Base-by-base conservation (phyloP, 1,140 invertebrate genomes). In the Pogonomyrmex californicus region DNA sequence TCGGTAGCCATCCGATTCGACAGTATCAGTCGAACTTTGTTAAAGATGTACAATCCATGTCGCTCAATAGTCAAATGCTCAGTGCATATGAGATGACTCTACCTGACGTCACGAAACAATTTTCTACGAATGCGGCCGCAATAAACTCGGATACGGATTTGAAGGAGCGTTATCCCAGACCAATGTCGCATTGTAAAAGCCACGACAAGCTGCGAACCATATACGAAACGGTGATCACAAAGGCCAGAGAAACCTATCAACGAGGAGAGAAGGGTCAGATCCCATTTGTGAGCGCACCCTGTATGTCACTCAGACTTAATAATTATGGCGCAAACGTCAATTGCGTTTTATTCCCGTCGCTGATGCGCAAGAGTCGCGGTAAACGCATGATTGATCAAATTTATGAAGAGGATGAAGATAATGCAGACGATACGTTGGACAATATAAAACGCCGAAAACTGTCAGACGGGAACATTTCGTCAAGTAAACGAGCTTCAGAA, bases 251-350 rank as follows among this genome's bases (percentile, higher is more conserved):
- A 36, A 94, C 94, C 0, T 94, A 92, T 68, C 63, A 91, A 5
- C 88, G 90, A n/a, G 51, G 78, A 0, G 93, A 93, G 1, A 91
- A 85, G 30, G 58, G 85, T 51, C 47, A 83, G 6, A 85, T 95
- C n/a, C 95, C 95, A 5, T 95, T 95, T 23, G 66, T 95, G 1
- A 94, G 91, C 12, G 93, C 95, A 5, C 95, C 95, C 0, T 94
- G 93, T 38, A 58, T 81, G 0, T 93, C 92, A 0, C 36, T 91
- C 1, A 94, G 68, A 33, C 0, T 79, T 0, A 90, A 23, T 41
- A 77, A 36, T 1, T 86, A 81, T 5, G 86, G 36, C 4, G 75
- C 68, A 9, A 91, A 90, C 5, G 86, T 82, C 0, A 93, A 93
- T 62, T 92, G 89, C 17, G 92, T 95, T 0, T 62, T 91, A 17